Percentiles rank a stretch among this genome's conserved stretches.
Conservation (phyloP, 2,888 invertebrate genomes). For the Crepidodera aurea region DNA sequence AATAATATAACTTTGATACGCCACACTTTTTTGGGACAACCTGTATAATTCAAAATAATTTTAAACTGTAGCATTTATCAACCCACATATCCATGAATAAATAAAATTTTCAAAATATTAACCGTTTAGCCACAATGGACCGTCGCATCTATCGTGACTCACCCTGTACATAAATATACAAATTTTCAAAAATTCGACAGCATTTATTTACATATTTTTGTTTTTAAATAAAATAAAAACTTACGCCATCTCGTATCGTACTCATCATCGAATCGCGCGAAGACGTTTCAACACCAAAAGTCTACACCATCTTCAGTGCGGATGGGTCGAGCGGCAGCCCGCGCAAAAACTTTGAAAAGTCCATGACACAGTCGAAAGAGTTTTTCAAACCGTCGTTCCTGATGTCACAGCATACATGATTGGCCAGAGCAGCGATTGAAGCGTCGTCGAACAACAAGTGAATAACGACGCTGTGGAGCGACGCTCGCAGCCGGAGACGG, state of each 20-base stretch:
- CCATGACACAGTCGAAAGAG: slow-evolving; percentile 24
- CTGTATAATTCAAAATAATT: too few relatives aligned
- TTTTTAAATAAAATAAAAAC: too few relatives aligned
- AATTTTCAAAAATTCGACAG: too few relatives aligned
- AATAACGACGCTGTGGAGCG: slow-evolving; percentile 30
- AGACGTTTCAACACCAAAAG: slow-evolving; percentile 4
- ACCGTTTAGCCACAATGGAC: too few relatives aligned
- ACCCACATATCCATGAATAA: too few relatives aligned
- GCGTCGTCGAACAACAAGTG: slow-evolving; percentile 43
- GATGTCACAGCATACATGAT: slow-evolving; percentile 35
- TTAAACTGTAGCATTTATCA: too few relatives aligned
- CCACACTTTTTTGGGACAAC: too few relatives aligned
- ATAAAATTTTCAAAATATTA: too few relatives aligned
- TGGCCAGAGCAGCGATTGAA: slow-evolving; percentile 32
- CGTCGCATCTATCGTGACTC: too few relatives aligned
- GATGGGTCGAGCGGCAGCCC: slow-evolving; percentile 13
- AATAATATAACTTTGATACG: too few relatives aligned
- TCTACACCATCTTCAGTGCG: slow-evolving; percentile 12
- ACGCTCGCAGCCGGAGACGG: slow-evolving; percentile 16
- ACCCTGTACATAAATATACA: too few relatives aligned
- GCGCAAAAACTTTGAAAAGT: slow-evolving; percentile 31
- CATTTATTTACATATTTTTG: too few relatives aligned
- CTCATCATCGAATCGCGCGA: slow-evolving; percentile 4
- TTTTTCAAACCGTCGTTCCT: slow-evolving; percentile 17
- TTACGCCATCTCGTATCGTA: slow-evolving; percentile 14